Percentiles rank a stretch among this genome's conserved stretches.
Evolutionary conservation across 2,113 vertebrate species (phyloP).

Genomic region (Chlamydotis undulata): DNA sequence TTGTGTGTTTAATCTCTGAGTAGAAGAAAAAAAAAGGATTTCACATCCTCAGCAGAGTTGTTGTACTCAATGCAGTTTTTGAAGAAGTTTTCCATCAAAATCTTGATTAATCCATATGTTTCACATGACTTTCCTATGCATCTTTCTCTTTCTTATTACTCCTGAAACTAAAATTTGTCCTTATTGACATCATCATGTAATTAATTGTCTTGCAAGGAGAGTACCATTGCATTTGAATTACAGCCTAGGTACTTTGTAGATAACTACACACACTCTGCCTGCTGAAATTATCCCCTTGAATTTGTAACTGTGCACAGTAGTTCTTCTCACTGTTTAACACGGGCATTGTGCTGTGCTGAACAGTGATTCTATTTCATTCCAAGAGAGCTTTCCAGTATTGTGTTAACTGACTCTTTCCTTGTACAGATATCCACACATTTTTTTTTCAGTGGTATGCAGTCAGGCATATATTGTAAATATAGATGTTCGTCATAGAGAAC

Average conservation of each 20-base stretch:
- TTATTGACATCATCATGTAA: background rate
- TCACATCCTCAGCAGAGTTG: background rate
- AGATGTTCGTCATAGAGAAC: background rate
- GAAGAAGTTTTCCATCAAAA: background rate
- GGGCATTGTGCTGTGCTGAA: background rate
- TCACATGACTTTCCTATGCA: background rate
- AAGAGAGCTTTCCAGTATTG: background rate
- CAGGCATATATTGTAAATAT: background rate
- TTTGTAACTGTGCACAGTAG: background rate
- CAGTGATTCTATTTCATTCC: background rate
- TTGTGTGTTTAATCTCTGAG: background rate
- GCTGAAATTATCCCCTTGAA: background rate
- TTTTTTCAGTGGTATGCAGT: background rate
- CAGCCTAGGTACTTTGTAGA: background rate
- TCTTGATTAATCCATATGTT: background rate
- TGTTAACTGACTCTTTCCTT: background rate
- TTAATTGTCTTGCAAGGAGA: background rate
- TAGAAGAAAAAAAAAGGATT: background rate
- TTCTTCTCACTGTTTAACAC: background rate
- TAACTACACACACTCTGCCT: background rate
- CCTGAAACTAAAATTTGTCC: background rate
- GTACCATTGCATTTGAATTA: background rate
- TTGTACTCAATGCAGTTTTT: background rate
- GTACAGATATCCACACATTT: accelerated
- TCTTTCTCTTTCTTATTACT: background rate